Evolutionary conservation across 2,888 invertebrate species (phyloP), one percentile per base, ranked within the genome.

Genomic region (Megastigmus dorsalis): DNA sequence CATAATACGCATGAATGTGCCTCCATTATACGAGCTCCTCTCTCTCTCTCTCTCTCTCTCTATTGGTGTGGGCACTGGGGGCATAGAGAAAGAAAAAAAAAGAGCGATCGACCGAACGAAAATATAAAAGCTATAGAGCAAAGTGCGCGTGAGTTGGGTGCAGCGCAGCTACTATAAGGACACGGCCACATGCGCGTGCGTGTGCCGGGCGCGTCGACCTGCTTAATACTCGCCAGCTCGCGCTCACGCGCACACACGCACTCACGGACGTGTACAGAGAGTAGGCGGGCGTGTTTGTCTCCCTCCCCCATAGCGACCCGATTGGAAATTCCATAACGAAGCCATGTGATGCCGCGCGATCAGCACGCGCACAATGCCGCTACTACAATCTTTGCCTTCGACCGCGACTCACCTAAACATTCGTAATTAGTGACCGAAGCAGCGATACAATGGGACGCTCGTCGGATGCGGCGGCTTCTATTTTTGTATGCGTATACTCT

Each of bases 251-350:
- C 18, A 28, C 45, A 36, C 50, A 23, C 30, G 28, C 18, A 23
- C 20, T 50, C 48, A n/a, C n/a, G n/a, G n/a, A n/a, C n/a, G n/a
- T n/a, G n/a, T n/a, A n/a, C n/a, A n/a, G n/a, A n/a, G n/a, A n/a
- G n/a, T n/a, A n/a, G n/a, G n/a, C n/a, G n/a, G n/a, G n/a, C n/a
- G n/a, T n/a, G n/a, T n/a, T n/a, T n/a, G n/a, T n/a, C n/a, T n/a
- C n/a, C n/a, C n/a, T n/a, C n/a, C n/a, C n/a, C n/a, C n/a, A n/a
- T n/a, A 59, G 15, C 30, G 33, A 45, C 23, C 65, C 52, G 65
- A 65, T 65, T 65, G 52, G 54, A 65, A 65, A 65, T 65, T 65
- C 65, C 65, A 52, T 54, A 54, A 65, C 41, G 45, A 43, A 59
- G 57, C 57, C 41, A 7, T n/a, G 33, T 23, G 6, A 13, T 30